phyloP scores from a whole-genome alignment of 2,797 vertebrate species.

The Chiroxiphia lanceolata region DNA sequence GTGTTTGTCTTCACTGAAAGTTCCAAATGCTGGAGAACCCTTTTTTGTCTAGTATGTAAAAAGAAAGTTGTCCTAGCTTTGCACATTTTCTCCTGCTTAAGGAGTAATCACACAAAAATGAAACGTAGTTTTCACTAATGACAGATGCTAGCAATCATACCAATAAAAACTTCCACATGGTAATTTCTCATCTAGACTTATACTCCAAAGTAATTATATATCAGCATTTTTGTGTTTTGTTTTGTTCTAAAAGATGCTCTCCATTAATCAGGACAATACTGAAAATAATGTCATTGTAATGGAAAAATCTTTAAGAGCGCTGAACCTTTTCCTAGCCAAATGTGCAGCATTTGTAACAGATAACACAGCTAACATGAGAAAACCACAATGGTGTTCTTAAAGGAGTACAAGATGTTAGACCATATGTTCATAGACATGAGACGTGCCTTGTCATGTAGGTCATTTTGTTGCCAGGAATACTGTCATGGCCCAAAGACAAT shows the following conservation, averaged over 20 bases:
- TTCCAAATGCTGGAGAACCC: not conserved
- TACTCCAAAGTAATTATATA: conserved; percentile 12
- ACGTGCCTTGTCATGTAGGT: not conserved
- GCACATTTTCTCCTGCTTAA: not conserved
- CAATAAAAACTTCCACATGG: not conserved
- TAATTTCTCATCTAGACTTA: not conserved
- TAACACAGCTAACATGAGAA: not conserved
- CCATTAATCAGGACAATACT: not conserved
- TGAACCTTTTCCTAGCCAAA: not conserved
- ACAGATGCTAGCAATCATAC: not conserved
- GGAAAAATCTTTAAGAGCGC: not conserved
- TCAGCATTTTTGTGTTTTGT: not conserved
- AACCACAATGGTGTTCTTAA: conserved; percentile 9
- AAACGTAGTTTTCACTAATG: not conserved
- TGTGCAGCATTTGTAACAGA: not conserved
- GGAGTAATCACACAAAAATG: not conserved
- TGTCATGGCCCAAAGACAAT: not conserved
- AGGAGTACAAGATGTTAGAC: conserved; percentile 30
- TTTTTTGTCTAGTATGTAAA: not conserved
- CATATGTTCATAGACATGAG: not conserved
- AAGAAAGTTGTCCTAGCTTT: not conserved
- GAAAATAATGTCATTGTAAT: not conserved
- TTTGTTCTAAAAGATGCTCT: not conserved
- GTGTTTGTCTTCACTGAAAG: not conserved
- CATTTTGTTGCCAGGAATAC: not conserved